Evolutionary conservation across 2,888 invertebrate species (phyloP).

Genomic region (Epirrhoe tristata): DNA sequence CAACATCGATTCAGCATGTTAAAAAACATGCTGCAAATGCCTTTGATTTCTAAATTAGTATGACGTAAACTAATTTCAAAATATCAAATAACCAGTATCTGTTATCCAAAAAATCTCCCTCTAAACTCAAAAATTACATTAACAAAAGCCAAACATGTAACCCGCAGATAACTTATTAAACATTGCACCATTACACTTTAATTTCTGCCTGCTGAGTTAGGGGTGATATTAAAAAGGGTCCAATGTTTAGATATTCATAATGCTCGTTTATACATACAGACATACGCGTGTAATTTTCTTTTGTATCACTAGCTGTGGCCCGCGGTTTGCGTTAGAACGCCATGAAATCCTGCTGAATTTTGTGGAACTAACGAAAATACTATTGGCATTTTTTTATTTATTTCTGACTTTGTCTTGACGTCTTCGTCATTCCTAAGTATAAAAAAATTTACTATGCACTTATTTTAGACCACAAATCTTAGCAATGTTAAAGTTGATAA

Average conservation of each 20-base stretch:
- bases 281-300: slow-evolving; percentile 47
- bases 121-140: slow-evolving; percentile 75
- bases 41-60: too few relatives aligned
- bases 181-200: slow-evolving; percentile 83
- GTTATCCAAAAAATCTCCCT: slow-evolving; percentile 39
- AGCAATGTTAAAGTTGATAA: too few relatives aligned
- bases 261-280: slow-evolving; percentile 70
- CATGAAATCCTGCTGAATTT: too few relatives aligned
- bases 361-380: too few relatives aligned
- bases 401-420: too few relatives aligned
- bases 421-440: too few relatives aligned
- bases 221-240: slow-evolving; percentile 75
- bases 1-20: too few relatives aligned
- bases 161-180: slow-evolving; percentile 84
- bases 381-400: too few relatives aligned
- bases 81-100: slow-evolving; percentile 52
- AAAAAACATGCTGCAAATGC: too few relatives aligned
- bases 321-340: too few relatives aligned
- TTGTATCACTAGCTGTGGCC: slow-evolving; percentile 28
- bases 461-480: too few relatives aligned
- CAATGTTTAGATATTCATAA: slow-evolving; percentile 77
- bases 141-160: slow-evolving; percentile 76
- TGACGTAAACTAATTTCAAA: slow-evolving; percentile 2
- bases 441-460: too few relatives aligned
- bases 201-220: slow-evolving; percentile 76